A percentile compares a stretch with the other conserved stretches of the same genome.
These are phyloP conservation scores for Ectropis grisescens DNA, from an alignment of 1,140 invertebrate species.

Conservation along the genomic window DNA sequence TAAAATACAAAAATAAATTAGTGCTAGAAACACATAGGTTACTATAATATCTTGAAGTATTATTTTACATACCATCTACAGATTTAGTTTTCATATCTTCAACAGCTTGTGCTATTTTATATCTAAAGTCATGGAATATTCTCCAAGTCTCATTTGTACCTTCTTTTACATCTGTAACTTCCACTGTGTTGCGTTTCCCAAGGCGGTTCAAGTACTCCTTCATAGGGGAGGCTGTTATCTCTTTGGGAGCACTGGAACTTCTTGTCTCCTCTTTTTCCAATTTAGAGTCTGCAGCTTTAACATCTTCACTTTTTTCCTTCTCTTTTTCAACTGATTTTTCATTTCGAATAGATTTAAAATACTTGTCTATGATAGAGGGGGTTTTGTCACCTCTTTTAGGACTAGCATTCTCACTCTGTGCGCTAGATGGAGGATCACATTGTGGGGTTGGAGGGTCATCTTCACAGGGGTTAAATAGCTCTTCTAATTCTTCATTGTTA, in stretches of 20 bases:
- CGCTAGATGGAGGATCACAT: constrained; percentile 38
- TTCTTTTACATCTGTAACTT: constrained; percentile 50
- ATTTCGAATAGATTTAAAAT: constrained; percentile 60
- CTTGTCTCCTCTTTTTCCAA: constrained; percentile 22
- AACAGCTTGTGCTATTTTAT: constrained; percentile 66
- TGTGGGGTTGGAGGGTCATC: constrained; percentile 70
- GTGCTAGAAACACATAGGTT: too few relatives aligned
- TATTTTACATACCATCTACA: constrained; percentile 57
- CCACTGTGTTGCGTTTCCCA: constrained; percentile 52
- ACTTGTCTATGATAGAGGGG: constrained; percentile 62
- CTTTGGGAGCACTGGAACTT: constrained; percentile 28
- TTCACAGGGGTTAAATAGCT: constrained; percentile 75
- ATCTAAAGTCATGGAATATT: constrained; percentile 66
- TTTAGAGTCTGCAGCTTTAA: constrained; percentile 12
- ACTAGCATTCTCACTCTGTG: constrained; percentile 47
- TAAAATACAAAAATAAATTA: too few relatives aligned
- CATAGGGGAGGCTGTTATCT: constrained; percentile 62
- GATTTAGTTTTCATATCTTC: constrained; percentile 66
- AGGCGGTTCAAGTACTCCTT: constrained; percentile 64
- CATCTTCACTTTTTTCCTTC: constrained; percentile 42
- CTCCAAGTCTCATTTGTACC: constrained; percentile 62
- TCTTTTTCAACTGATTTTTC: constrained; percentile 56
- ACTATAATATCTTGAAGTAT: too few relatives aligned
- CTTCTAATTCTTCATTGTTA: constrained; percentile 79
- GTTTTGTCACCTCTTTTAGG: constrained; percentile 56